phyloP scores from a whole-genome alignment of 1,140 invertebrate genomes.

The Marisa cornuarietis region DNA sequence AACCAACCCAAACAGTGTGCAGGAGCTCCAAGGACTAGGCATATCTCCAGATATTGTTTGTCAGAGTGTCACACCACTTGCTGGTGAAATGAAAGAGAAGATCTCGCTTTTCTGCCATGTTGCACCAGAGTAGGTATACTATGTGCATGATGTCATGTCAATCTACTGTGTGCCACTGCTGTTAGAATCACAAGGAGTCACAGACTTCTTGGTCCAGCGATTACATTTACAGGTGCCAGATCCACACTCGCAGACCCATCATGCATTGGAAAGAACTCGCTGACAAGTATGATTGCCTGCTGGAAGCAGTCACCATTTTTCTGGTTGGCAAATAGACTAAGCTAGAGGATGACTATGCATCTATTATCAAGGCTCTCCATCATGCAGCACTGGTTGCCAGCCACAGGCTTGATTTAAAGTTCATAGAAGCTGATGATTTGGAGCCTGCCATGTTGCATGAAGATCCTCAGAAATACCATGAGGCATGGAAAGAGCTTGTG shows the following conservation, averaged over 20 bases:
- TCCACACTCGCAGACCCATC: conserved; percentile 79
- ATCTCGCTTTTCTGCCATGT: conserved; percentile 98
- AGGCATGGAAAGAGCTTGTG: conserved; percentile 93
- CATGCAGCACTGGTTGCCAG: conserved; percentile 88
- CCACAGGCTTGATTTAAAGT: conserved; percentile 82
- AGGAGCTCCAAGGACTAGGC: too few species aligned
- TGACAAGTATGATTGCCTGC: conserved; percentile 68
- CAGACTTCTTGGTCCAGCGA: conserved; percentile 85
- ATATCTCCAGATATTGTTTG: conserved; percentile 93
- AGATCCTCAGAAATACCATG: conserved; percentile 87
- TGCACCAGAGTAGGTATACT: conserved; percentile 90
- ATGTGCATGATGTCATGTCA: conserved; percentile 92
- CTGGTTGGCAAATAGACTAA: conserved; percentile 99
- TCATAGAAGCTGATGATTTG: conserved; percentile 73
- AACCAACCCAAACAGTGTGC: too few species aligned
- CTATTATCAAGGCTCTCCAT: conserved; percentile 92
- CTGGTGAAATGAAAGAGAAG: conserved; percentile 85
- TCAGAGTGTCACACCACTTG: conserved; percentile 86
- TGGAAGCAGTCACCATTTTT: conserved; percentile 86
- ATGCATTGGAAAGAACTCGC: conserved; percentile 92
- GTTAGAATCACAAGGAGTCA: conserved; percentile 90
- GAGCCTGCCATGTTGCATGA: conserved; percentile 78
- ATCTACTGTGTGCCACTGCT: conserved; percentile 96
- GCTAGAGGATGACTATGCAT: conserved; percentile 95
- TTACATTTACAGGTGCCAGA: conserved; percentile 76